These are phyloP conservation scores for Epiblema foenella DNA, from an alignment of 2,888 invertebrate genomes.

Conservation along the genomic window DNA sequence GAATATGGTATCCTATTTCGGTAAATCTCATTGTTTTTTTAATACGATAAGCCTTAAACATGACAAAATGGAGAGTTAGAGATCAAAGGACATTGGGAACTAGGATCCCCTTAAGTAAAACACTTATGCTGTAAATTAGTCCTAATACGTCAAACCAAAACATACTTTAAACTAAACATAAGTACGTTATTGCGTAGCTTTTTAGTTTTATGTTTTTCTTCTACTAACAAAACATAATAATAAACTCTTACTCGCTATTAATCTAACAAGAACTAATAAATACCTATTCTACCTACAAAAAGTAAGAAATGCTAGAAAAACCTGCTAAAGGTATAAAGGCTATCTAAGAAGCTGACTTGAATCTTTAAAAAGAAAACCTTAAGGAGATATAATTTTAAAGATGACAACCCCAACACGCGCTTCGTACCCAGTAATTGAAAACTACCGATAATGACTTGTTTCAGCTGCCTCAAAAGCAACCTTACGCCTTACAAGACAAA, in stretches of 20 bases:
- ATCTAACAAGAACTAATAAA: conserved; percentile 15
- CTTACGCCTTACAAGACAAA: conserved; percentile 45
- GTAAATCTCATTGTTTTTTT: too few species aligned
- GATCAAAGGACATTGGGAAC: too few species aligned
- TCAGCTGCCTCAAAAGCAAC: conserved; percentile 43
- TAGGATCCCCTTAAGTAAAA: conserved; percentile 8
- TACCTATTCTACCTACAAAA: conserved; percentile 14
- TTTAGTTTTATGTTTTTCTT: neutral
- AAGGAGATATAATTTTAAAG: conserved; percentile 56
- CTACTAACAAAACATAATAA: neutral
- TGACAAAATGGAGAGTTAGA: too few species aligned
- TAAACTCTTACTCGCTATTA: neutral
- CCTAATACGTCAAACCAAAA: neutral
- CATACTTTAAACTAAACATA: neutral
- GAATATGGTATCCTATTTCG: too few species aligned
- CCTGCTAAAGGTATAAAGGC: conserved; percentile 6
- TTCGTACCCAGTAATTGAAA: conserved; percentile 55
- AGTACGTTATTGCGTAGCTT: neutral
- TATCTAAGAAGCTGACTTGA: conserved; percentile 3
- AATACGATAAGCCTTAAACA: too few species aligned
- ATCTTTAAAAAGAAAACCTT: conserved; percentile 26
- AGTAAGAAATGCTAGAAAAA: conserved; percentile 1
- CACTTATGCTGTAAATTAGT: conserved; percentile 13
- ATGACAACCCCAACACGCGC: conserved; percentile 55
- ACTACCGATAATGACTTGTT: conserved; percentile 54